Base-by-base conservation (phyloP, 2,888 invertebrate genomes). In the Julus scanicus region DNA sequence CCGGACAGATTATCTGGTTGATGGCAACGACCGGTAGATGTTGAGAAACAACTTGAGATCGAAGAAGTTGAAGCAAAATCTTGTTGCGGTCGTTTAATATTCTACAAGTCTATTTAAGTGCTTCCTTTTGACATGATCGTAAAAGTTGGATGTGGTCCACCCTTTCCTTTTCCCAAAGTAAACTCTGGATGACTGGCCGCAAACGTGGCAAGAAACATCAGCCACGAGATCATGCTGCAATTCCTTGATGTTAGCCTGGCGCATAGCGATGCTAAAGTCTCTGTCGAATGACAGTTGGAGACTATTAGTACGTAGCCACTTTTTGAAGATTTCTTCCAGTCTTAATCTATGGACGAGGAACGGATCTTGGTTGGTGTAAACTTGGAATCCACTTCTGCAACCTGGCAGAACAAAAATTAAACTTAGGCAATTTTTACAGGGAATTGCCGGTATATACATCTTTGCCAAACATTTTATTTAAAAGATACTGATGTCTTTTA, bases 121-220 rank as follows among this genome's bases (percentile, higher is more conserved):
- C 40, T 85, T 85, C 8, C 85, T 11, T 13, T 13, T 85, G 48
- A 85, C 20, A 49, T 85, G 85, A 2, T n/a, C 17, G 44, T 85
- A 85, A 44, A 85, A 85, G 49, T 85, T 44, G 44, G 85, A 48
- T n/a, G 49, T 48, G 11, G 44, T 85, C 85, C 85, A 85, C 2
- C 44, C 44, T 17, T 85, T 44, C 11, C 29, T 13, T 6, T 44
- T 85, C 11, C 6, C 48, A 44, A 20, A 63, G 20, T 20, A 49
- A 15, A 49, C 49, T 11, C 85, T 44, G 13, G 49, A 48, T 1
- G 15, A 17, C 20, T 44, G 85, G 2, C 29, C 0, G 85, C 85
- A 85, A 44, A 85, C 20, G 44, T 85, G 15, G 49, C 80, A 80
- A 3, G 80, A 15, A 15, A 80, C 13, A 13, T 80, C 80, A 4